These are phyloP conservation scores for Xanthia togata DNA, from an alignment of 2,888 invertebrate species.

Conservation along the genomic window DNA sequence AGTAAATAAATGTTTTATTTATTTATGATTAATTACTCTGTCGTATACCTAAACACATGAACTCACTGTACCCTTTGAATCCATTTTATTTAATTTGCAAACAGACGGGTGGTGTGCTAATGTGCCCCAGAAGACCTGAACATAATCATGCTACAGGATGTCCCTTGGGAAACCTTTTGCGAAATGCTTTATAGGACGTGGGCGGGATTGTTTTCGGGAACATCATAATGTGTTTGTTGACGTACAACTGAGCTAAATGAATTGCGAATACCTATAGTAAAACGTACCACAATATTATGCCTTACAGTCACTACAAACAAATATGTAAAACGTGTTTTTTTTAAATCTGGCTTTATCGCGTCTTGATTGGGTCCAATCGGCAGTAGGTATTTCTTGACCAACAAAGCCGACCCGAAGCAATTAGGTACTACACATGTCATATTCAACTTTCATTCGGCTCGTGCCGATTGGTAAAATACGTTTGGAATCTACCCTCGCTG, in stretches of 20 bases:
- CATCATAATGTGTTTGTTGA: neutral
- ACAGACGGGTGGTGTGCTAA: constrained; percentile 36
- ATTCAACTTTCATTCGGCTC: too few species aligned
- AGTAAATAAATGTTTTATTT: too few species aligned
- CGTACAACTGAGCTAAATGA: neutral
- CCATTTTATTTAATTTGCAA: constrained; percentile 55
- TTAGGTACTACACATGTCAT: too few species aligned
- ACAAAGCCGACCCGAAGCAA: too few species aligned
- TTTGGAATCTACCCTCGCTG: too few species aligned
- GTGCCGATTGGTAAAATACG: too few species aligned
- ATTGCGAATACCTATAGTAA: neutral
- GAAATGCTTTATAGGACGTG: constrained; percentile 24
- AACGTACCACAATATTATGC: too few species aligned
- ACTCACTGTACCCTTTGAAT: constrained; percentile 14
- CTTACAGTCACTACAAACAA: too few species aligned
- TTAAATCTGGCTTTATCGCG: too few species aligned
- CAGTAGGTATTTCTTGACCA: too few species aligned
- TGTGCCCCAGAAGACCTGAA: constrained; percentile 50
- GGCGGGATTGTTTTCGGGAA: constrained; percentile 1
- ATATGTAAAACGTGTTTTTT: too few species aligned
- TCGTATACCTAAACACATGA: constrained; percentile 1
- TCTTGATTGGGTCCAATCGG: too few species aligned
- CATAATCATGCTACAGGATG: constrained; percentile 35
- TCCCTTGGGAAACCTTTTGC: constrained; percentile 24
- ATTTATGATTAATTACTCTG: constrained; percentile 1